Base-by-base conservation (phyloP, 2,113 vertebrate genomes). In the Corythoichthys intestinalis region DNA sequence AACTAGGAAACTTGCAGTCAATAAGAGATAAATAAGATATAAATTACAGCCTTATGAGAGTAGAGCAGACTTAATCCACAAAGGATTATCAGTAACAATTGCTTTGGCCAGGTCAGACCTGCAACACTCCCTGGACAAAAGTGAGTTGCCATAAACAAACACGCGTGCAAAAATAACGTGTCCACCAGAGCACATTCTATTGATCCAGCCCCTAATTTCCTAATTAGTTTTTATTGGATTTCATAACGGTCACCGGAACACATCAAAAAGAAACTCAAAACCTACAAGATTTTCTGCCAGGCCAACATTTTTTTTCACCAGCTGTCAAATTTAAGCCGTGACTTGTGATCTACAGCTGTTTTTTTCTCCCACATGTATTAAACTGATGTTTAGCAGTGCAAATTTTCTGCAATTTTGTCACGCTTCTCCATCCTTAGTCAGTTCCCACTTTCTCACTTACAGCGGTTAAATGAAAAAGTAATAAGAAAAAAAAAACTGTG, bases 161-260 rank as follows among this genome's bases (percentile, higher is more conserved):
- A 67, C 38, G 20, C 53, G 46, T 60, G 57, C 73, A 66, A 69
- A 85, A 68, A 75, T 66, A 70, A 76, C 78, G 78, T 61, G 87
- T 89, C 85, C 87, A 88, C 79, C 81, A 75, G 83, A 89, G 89
- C 86, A 83, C 82, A 88, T 79, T 65, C 76, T 90, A 93, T 93
- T 87, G 91, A 93, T 93, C 85, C 70, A 59, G 73, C 75, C 76
- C 83, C 86, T 91, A 91, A 92, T 92, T 92, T 92, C 76, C 87
- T 91, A 90, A 93, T 93, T 92, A 93, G 91, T 91, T 92, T 65
- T 87, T 90, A 93, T 93, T 91, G 91, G 89, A 93, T 92, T 92
- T 91, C 87, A 90, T 89, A 90, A 92, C 91, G 86, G 88, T 91
- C 90, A 90, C 91, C 89, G 89, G 83, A 89, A 90, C 87, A 89